Evolutionary conservation across 2,113 vertebrate species (phyloP).

Genomic region (Turdus rufiventris): DNA sequence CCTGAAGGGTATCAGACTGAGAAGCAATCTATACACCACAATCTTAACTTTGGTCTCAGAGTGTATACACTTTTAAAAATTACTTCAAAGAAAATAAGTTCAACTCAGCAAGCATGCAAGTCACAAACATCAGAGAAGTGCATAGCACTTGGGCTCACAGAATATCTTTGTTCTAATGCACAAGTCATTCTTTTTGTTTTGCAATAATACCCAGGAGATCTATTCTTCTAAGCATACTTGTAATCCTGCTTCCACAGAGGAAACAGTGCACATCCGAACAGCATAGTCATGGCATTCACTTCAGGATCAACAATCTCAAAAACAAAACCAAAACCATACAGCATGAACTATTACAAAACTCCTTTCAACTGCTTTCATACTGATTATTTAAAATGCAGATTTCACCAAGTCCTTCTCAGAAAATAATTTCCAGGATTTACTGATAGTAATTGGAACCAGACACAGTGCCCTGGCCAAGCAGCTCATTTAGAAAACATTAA

Average conservation of each 20-base stretch:
- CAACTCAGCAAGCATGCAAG: neutral
- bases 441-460: neutral
- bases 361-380: neutral
- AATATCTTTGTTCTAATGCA: neutral
- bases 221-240: neutral
- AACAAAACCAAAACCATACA: neutral
- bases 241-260: neutral
- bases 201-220: neutral
- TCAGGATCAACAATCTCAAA: neutral
- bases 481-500: neutral
- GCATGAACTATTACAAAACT: neutral
- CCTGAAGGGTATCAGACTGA: neutral
- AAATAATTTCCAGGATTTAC: neutral
- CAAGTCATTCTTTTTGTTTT: neutral
- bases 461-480: neutral
- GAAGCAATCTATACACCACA: neutral
- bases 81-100: neutral
- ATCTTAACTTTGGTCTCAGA: neutral
- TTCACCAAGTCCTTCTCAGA: neutral
- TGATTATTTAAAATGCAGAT: neutral
- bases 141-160: neutral
- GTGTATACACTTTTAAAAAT: neutral
- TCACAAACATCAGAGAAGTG: neutral
- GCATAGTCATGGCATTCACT: neutral
- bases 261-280: neutral